Evolutionary conservation across 64 coral and sea anemone genomes (phyloP).

Genomic region (Trachythela sp.): DNA sequence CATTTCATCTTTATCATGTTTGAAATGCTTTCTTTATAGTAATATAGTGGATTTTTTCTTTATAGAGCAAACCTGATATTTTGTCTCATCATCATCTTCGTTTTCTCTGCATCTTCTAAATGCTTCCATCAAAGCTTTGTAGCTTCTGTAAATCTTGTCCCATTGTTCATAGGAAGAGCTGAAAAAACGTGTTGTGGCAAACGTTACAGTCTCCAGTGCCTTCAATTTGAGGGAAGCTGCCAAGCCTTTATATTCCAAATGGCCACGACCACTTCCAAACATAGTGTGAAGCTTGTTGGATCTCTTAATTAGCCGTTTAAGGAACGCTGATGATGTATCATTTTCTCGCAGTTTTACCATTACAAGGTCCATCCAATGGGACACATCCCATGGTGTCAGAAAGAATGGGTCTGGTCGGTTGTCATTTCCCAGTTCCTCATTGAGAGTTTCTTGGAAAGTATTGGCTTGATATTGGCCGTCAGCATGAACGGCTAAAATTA

Average conservation of each 20-base stretch:
- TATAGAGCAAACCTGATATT: not conserved
- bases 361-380: slow-evolving; percentile 14
- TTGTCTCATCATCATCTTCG: not conserved
- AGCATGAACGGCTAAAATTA: too few species aligned
- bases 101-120: not conserved
- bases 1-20: too few species aligned
- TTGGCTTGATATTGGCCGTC: too few species aligned
- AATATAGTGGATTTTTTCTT: not conserved
- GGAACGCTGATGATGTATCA: not conserved
- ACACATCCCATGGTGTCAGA: too few species aligned
- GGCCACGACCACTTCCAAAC: slow-evolving; percentile 17
- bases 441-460: too few species aligned
- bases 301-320: slow-evolving; percentile 2
- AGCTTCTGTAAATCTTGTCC: not conserved
- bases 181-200: not conserved
- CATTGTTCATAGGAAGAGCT: not conserved
- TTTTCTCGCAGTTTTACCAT: slow-evolving; percentile 1
- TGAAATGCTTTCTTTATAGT: too few species aligned
- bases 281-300: slow-evolving; percentile 1
- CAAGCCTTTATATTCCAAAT: slow-evolving; percentile 8
- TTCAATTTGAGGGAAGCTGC: not conserved
- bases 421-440: too few species aligned
- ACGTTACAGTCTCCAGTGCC: not conserved
- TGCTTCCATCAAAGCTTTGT: slow-evolving; percentile 22
- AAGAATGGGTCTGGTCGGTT: too few species aligned